Base-by-base conservation (phyloP, 2,797 vertebrate genomes). In the Sebastes variabilis region DNA sequence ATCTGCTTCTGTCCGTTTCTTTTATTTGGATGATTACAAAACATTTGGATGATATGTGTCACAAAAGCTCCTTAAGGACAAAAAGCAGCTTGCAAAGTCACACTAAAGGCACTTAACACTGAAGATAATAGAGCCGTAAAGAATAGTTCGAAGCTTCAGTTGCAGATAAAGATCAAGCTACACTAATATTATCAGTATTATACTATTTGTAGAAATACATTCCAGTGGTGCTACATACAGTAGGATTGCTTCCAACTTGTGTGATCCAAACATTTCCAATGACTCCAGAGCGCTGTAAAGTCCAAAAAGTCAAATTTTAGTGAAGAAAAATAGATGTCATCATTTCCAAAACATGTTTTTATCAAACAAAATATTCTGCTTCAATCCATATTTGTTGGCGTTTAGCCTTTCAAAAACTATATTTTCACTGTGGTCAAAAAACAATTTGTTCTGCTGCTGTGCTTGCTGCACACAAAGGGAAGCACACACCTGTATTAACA, bases 1-100 rank as follows among this genome's bases (percentile, higher is more conserved):
- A 76, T 46, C 42, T 46, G 42, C 14, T 46, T 46, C 16, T 46
- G 42, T 62, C 59, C 8, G 12, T 67, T 54, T 67, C 46, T 69
- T 66, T 30, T 13, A 27, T 76, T 75, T 25, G 13, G 2, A 56
- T 60, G 13, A 79, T 69, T 52, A 22, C 8, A 64, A 82, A 81
- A 73, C 3, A 22, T 14, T 59, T 65, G 36, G 29, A 66, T 5
- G 18, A 34, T 24, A 25, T 38, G 12, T 36, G 27, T 61, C 36
- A 52, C 16, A 59, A 66, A 69, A 34, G 55, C 32, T 65, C 42
- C 22, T 14, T 65, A 4, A 22, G 65, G 58, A 65, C 73, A 62
- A 49, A 12, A 42, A 49, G 74, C 42, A 60, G 66, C 6, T 16
- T 5, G n/a, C n/a, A 27, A n/a, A 65, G 27, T 61, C 20, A 34